These are phyloP conservation scores for Gibbula magus DNA, from an alignment of 2,888 invertebrate genomes.

Conservation along the genomic window DNA sequence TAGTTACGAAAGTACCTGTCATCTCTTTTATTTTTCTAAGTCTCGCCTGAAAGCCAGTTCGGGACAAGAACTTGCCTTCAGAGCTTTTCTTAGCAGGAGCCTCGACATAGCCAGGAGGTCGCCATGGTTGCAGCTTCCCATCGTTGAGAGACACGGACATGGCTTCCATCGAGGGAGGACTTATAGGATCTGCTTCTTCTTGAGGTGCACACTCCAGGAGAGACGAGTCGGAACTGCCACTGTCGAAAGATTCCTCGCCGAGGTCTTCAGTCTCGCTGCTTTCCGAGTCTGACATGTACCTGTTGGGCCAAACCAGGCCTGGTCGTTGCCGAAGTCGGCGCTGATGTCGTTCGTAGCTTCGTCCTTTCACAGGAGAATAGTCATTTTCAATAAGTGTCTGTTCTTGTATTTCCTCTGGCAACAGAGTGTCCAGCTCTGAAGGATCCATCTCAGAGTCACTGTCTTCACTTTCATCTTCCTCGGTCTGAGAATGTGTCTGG, in stretches of 20 bases:
- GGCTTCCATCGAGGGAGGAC: neutral
- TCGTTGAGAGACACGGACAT: neutral
- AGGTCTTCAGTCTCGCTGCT: slow-evolving; percentile 7
- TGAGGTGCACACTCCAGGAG: slow-evolving; percentile 3
- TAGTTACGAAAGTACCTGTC: slow-evolving; percentile 7
- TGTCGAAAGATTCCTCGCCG: slow-evolving; percentile 5
- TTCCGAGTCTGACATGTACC: slow-evolving; percentile 15
- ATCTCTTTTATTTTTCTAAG: slow-evolving; percentile 25
- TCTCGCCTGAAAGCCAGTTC: slow-evolving; percentile 20
- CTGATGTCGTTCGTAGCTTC: neutral
- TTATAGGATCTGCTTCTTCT: neutral
- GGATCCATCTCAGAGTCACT: neutral
- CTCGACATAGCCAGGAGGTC: neutral
- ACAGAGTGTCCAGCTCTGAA: neutral
- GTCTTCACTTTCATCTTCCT: neutral
- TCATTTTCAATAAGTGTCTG: neutral
- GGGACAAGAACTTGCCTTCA: slow-evolving; percentile 23
- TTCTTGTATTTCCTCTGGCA: neutral
- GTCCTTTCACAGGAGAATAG: slow-evolving; percentile 9
- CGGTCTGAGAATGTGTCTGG: neutral
- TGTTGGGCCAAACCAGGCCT: neutral
- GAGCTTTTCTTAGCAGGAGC: neutral
- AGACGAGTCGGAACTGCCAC: slow-evolving; percentile 18
- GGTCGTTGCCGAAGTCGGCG: neutral
- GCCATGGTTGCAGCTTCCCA: slow-evolving; percentile 19